phyloP scores from a whole-genome alignment of 2,797 vertebrate genomes.

The Micromesistius poutassou region DNA sequence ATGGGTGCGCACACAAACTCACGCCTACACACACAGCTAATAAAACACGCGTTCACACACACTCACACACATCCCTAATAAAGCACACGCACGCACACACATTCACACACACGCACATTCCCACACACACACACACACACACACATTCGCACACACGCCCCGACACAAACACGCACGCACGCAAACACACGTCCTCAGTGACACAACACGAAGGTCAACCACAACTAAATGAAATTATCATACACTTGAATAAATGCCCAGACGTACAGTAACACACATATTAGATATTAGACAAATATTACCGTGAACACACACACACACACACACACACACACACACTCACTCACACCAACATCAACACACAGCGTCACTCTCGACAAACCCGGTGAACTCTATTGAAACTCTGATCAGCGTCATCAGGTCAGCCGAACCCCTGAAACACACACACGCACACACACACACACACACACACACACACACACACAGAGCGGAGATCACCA shows the following conservation, averaged over 20 bases:
- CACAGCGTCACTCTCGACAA: not conserved
- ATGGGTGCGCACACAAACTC: too few relatives aligned
- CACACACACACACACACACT: not conserved
- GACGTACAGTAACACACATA: too few relatives aligned
- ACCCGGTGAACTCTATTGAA: not conserved
- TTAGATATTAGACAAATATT: too few relatives aligned
- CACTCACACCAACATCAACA: not conserved
- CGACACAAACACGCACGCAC: too few relatives aligned
- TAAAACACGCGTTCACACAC: not conserved
- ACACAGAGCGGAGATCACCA: slow-evolving; percentile 5
- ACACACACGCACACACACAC: too few relatives aligned
- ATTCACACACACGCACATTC: too few relatives aligned
- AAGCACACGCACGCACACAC: not conserved
- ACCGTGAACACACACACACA: not conserved
- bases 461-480: not conserved
- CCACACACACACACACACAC: too few relatives aligned
- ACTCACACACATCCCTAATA: not conserved
- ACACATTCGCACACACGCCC: too few relatives aligned
- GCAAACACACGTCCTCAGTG: too few relatives aligned
- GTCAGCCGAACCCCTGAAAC: not conserved
- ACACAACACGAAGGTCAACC: too few relatives aligned
- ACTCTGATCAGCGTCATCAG: not conserved
- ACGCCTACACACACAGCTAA: not conserved
- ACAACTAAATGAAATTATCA: too few relatives aligned
- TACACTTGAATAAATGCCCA: too few relatives aligned